Base-by-base conservation (phyloP, 2,797 vertebrate species). In the Rhynchotus rufescens region DNA sequence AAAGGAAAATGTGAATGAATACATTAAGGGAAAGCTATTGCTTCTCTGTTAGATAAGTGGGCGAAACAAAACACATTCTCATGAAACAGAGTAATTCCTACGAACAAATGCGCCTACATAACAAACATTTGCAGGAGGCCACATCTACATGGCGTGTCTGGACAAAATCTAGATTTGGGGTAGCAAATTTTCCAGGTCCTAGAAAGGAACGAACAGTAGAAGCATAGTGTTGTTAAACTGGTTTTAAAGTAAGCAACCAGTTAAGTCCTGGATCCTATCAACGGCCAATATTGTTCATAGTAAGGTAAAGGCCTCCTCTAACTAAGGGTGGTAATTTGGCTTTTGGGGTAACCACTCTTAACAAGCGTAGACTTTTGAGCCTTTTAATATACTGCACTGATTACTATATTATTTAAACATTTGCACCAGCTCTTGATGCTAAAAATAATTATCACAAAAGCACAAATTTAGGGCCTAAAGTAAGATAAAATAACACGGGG, bases 1-100 rank as follows among this genome's bases (percentile, higher is more conserved):
- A 77, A 95, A 92, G 84, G 86, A 81, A 84, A 88, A 93, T 30
- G 62, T 71, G 86, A 90, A 90, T 28, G 69, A 92, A 89, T 94
- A 78, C 84, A 89, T 96, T 94, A 85, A 42, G 26, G 80, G 54
- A 71, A 92, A 60, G 62, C 79, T 92, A 52, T 61, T 87, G 92
- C 76, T 16, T 81, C 82, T 73, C 51, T 22, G 10, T 81, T 60
- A 88, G 91, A 71, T 57, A 93, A 90, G 88, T 73, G 91, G 92
- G 72, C 14, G 85, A 87, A 92, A 78, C 52, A 80, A 92, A 36
- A 86, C 28, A 76, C 23, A 92, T 93, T 93, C 77, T 91, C 65
- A 65, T 56, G 67, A 89, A 93, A 89, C 2, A 1, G 28, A 51
- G 72, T 66, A 56, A 80, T 80, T 86, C 75, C 69, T 80, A n/a